Base-by-base conservation (phyloP, 2,888 invertebrate species). In the Drosophila quinaria region DNA sequence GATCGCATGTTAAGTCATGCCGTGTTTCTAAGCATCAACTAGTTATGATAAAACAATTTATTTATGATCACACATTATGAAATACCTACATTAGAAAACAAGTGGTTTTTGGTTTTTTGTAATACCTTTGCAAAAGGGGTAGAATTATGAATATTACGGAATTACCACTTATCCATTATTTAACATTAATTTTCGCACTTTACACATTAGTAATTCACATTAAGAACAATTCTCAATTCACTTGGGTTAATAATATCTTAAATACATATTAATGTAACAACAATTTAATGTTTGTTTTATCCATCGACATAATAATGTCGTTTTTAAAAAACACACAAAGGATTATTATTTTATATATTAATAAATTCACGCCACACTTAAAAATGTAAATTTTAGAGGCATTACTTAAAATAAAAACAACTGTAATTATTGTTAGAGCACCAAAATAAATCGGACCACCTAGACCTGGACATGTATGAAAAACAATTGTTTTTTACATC, bases 161-260 rank as follows among this genome's bases (percentile, higher is more conserved):
- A 22, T 39, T 9, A 50, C 22, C 10, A 25, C 25, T 17, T 35
- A 50, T 31, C 9, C 58, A 39, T 62, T 41, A 69, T 8, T 17
- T 50, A 9, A 51, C 2, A 25, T 25, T 33, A 5, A 9, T 33
- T 50, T 44, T 37, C 17, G 17, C 29, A 19, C 39, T 25, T 37
- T 2, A n/a, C 29, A 11, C n/a, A 22, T 9, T 25, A 42, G 13
- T 31, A 52, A 47, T 68, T 39, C 4, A 50, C 2, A 22, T 29
- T 44, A 39, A 51, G 44, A 39, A 47, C 25, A 70, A 42, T 56
- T 56, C 15, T 31, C 29, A 63, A 41, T 63, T 25, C 15, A 35
- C 17, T 13, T 39, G 33, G 25, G 41, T 44, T 25, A 44, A 41
- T 58, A 74, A 41, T 63, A 69, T 69, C 50, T 63, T 73, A 73